Base-by-base conservation (phyloP, 2,888 invertebrate genomes). In the Callimorpha dominula region DNA sequence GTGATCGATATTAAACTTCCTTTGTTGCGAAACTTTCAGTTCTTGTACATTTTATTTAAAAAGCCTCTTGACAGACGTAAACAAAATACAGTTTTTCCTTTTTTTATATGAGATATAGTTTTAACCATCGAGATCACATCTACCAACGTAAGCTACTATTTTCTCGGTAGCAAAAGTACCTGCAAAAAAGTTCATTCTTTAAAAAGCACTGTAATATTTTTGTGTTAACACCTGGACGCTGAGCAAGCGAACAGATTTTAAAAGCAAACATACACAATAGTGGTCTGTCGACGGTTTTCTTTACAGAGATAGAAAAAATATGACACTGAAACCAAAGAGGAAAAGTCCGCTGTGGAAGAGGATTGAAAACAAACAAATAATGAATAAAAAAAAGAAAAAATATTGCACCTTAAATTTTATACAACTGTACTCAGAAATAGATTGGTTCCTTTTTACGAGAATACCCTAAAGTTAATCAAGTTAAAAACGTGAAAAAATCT, bases 171-270 rank as follows among this genome's bases (percentile, higher is more conserved):
- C 20, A 57, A 57, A 57, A 57, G 12, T 20, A 11, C 20, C 20
- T 57, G 20, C 54, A 11, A 20, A 57, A 83, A 85, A 85, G 85
- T 82, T 86, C 86, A 87, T 86, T 87, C 83, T 78, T 82, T 85
- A 85, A 86, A 88, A 88, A 84, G 81, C 78, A 77, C 85, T 84
- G 87, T 88, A 89, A 89, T 89, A 90, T 90, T 90, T 90, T 88
- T 85, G 81, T 87, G 86, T 86, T 88, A 89, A 89, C 89, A 90
- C 90, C 90, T 88, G 86, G 85, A 85, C 83, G 83, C 73, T 82
- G 84, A 77, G 81, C 85, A 85, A 86, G 87, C 82, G 85, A 54
- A 78, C 84, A 86, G 31, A 43, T 43, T 17, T 80, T 80, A 83
- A 85, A 84, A 85, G 81, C 74, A 85, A 85, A 86, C 84, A 79